Evolutionary conservation across 2,797 vertebrate genomes (phyloP), one percentile per base, ranked within the genome.

Genomic region (Menidia menidia): DNA sequence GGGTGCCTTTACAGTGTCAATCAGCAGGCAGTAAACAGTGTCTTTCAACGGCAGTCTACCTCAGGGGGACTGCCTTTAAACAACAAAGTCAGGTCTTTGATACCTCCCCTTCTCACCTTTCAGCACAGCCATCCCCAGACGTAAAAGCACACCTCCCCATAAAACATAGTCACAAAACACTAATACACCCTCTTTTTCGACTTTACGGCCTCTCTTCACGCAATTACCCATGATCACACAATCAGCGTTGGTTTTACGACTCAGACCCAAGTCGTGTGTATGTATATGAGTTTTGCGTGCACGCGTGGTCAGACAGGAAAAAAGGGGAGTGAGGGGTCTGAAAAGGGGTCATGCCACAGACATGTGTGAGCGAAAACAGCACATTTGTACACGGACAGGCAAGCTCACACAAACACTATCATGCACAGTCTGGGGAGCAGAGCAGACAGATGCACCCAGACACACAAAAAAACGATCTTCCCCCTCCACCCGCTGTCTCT

Each of bases 201-300:
- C 76, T 92, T 92, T 90, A 92, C 53, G 73, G 75, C 78, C 79
- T 84, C 80, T 91, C 67, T 75, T 89, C 89, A 92, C 87, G 88
- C 78, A 86, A 90, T 93, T 89, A 93, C 84, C 87, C 88, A 89
- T 88, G 86, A 93, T 94, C 90, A 87, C 90, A 92, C 88, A 90
- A 93, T 92, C 87, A 92, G 81, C 57, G 42, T 90, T 86, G 87
- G 86, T 91, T 93, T 92, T 92, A 93, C 64, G 76, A 91, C 76
- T 48, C 55, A 62, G 62, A 63, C 71, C 47, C 4, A 59, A 73
- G 79, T 66, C 60, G 73, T 58, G 72, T 39, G 80, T 65, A 71
- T 75, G 70, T 64, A 57, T 69, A 35, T 51, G 65, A 50, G 77
- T 54, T 65, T 9, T 35, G 51, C 33, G 13, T 41, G 77, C 33